Base-by-base conservation (phyloP, 2,888 invertebrate genomes). In the Phrixothrix hirtus region DNA sequence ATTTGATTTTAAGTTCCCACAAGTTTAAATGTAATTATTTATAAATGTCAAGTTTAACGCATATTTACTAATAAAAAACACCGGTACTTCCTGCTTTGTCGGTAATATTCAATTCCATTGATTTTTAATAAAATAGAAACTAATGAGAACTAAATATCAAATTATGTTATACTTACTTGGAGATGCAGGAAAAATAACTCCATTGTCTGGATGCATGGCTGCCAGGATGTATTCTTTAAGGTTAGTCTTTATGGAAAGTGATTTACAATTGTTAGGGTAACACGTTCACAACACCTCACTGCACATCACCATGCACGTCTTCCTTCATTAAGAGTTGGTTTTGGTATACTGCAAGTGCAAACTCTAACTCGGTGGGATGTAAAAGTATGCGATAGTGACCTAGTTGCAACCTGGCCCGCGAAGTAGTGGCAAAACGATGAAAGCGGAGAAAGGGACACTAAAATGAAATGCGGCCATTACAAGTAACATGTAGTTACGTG, bases 351-450 rank as follows among this genome's bases (percentile, higher is more conserved):
- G 68, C 67, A 71, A 70, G 70, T 71, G 69, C 69, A 70, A 66
- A 69, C 67, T 61, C 55, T 53, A 45, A 57, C 62, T 62, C 60
- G 63, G 64, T 67, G 68, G 70, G 71, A 74, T 73, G 73, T 74
- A 74, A 74, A 74, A 75, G 74, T 74, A 69, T 71, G 74, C 74
- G 74, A 74, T 75, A 75, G 74, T 75, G 75, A 75, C 75, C 75
- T 72, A 75, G 67, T 74, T 74, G 73, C 58, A 63, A 61, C 58
- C 59, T 65, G 59, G 62, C 68, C 66, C 69, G 73, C 71, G 66
- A 72, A 73, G 73, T 73, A 73, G 74, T 73, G 73, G 74, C 72
- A 72, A 72, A 73, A 68, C 69, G 74, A 75, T 73, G 74, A 73
- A 74, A 73, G 73, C 73, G 72, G 75, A 73, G 75, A 75, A 75